Percentiles rank a stretch among this genome's conserved stretches.
Conservation (phyloP, 2,888 invertebrate genomes). For the Amiota mariae region DNA sequence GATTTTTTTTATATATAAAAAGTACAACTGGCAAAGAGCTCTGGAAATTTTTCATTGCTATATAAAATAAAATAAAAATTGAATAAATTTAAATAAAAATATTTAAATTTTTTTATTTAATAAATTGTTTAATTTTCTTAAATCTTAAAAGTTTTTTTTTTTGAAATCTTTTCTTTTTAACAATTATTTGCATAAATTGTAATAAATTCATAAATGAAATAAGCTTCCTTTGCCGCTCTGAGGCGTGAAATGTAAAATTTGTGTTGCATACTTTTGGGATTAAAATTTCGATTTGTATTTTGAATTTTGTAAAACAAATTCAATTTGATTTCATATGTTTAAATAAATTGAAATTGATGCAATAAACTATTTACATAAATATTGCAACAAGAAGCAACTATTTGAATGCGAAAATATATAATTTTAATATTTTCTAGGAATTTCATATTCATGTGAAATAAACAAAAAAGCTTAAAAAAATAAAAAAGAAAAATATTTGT, state of each 20-base stretch:
- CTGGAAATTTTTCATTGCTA: constrained; percentile 71
- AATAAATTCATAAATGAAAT: neutral
- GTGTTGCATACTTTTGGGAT: constrained; percentile 1
- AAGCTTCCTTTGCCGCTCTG: too few species aligned
- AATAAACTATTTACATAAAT: too few species aligned
- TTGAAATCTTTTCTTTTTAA: constrained; percentile 4
- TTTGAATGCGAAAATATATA: too few species aligned
- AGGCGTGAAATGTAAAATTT: constrained; percentile 5
- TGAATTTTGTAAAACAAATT: too few species aligned
- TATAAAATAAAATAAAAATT: constrained; percentile 38
- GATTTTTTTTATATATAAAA: constrained; percentile 36
- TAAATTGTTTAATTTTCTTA: constrained; percentile 20
- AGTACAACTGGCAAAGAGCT: constrained; percentile 73
- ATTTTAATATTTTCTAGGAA: too few species aligned
- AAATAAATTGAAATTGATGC: too few species aligned
- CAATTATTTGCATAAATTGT: too few species aligned
- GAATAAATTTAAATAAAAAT: neutral
- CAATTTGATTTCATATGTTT: too few species aligned
- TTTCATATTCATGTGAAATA: neutral
- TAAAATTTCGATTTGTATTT: neutral
- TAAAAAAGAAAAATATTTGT: constrained; percentile 53
- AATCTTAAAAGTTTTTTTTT: neutral
- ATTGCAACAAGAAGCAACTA: too few species aligned
- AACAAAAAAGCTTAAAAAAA: constrained; percentile 39
- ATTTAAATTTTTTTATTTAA: neutral